Base-by-base conservation (phyloP, 2,888 invertebrate genomes). In the Sicus ferrugineus region DNA sequence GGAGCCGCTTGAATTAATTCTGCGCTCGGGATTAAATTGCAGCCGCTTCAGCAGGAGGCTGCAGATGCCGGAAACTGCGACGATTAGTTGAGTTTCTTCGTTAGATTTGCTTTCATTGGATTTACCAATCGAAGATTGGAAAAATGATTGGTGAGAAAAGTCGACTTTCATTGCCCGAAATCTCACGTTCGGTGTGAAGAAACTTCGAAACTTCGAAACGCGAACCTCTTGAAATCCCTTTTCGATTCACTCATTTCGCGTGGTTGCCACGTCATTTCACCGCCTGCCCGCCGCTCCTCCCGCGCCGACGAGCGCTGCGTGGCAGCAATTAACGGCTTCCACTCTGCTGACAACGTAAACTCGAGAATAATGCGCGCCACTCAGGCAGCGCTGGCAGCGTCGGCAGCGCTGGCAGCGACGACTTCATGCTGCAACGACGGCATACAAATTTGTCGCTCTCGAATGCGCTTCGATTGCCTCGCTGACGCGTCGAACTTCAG, bases 381-480 rank as follows among this genome's bases (percentile, higher is more conserved):
- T 30, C n/a, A 3, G 11, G 54, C 23, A 23, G 54, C 54, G 21
- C 4, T 9, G 19, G 28, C 54, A 1, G 23, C 28, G 54, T 23
- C n/a, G n/a, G n/a, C n/a, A n/a, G n/a, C n/a, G n/a, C n/a, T n/a
- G n/a, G n/a, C n/a, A n/a, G n/a, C n/a, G n/a, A n/a, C n/a, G n/a
- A n/a, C n/a, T 6, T 30, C n/a, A 3, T 28, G 54, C 23, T 14
- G 54, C 54, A 52, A 21, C n/a, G 19, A 16, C 54, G 1, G 23
- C 28, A 28, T 23, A 26, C 38, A 28, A 14, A 67, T 59, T 67
- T 67, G 67, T 67, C 56, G 42, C 31, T 46, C 56, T 19, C n/a
- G 48, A 58, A 67, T 46, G 59, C 46, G 67, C 59, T 11, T 21
- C 58, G 48, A 67, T 67, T 67, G 67, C 42, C 34, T 64, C 52